These are phyloP conservation scores for Toxotes chatareus DNA, from an alignment of 2,113 vertebrate species.

Conservation along the genomic window DNA sequence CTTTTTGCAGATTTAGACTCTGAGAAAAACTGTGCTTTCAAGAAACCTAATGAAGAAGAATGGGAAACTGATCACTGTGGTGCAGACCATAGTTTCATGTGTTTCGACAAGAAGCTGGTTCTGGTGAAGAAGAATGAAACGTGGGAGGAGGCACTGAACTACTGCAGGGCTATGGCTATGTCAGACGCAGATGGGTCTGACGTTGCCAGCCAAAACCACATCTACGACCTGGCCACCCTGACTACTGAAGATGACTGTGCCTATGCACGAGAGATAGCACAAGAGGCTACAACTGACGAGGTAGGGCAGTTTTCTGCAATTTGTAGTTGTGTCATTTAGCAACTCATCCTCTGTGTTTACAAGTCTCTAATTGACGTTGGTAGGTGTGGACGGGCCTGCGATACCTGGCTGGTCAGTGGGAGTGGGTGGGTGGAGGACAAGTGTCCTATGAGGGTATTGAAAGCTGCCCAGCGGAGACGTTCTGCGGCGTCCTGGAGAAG, in stretches of 20 bases:
- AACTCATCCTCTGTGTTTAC: background rate
- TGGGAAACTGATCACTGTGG: rapidly evolving
- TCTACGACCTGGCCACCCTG: conserved; percentile 43
- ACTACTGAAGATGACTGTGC: conserved; percentile 3
- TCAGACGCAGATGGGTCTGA: background rate
- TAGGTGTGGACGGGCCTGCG: conserved; percentile 54
- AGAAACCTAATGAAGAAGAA: rapidly evolving
- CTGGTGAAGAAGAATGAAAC: conserved; percentile 48
- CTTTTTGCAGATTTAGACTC: background rate
- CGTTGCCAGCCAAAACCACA: background rate
- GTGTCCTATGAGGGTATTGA: background rate
- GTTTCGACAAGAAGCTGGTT: conserved; percentile 6
- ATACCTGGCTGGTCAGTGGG: conserved; percentile 29
- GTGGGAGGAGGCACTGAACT: conserved; percentile 40
- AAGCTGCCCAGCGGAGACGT: rapidly evolving
- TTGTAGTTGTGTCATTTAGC: background rate
- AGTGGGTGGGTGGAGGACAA: conserved; percentile 16
- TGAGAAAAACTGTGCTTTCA: conserved; percentile 2
- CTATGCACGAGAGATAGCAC: conserved; percentile 1
- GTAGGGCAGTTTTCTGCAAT: background rate
- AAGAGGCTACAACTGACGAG: background rate
- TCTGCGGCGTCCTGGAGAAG: conserved; percentile 10
- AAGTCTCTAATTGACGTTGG: background rate
- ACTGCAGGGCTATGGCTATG: conserved; percentile 39
- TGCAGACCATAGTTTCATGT: rapidly evolving